These are phyloP conservation scores for Pantelozetes paolii DNA, from an alignment of 2,888 invertebrate genomes.

Conservation along the genomic window DNA sequence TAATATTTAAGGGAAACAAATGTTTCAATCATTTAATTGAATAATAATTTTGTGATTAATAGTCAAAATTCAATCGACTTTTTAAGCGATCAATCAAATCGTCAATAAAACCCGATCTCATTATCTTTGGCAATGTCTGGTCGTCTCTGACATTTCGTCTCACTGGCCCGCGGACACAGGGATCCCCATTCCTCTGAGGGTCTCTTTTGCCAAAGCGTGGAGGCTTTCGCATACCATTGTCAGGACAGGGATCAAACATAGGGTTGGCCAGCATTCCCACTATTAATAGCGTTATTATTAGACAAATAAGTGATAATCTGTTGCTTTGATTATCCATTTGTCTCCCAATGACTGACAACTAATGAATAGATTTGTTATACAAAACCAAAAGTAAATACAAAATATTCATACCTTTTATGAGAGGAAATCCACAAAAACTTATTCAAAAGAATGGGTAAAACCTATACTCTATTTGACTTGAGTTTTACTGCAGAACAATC, in stretches of 20 bases:
- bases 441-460: too few species aligned
- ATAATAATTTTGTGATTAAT: too few species aligned
- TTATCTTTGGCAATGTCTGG: not conserved
- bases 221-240: constrained; percentile 25
- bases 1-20: too few species aligned
- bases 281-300: not conserved
- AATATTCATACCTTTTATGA: too few species aligned
- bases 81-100: constrained; percentile 3
- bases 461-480: too few species aligned
- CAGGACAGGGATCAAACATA: constrained; percentile 9
- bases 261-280: not conserved
- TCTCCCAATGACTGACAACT: too few species aligned
- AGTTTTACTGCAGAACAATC: too few species aligned
- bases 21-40: too few species aligned
- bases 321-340: too few species aligned
- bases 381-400: too few species aligned
- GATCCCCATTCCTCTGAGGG: not conserved
- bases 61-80: constrained; percentile 17
- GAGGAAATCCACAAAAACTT: too few species aligned
- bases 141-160: not conserved
- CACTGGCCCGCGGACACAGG: constrained; percentile 9
- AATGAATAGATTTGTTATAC: too few species aligned
- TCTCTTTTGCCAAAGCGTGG: constrained; percentile 14
- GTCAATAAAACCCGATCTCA: not conserved
- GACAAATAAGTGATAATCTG: not conserved